These are phyloP conservation scores for Ditula angustiorana DNA, from an alignment of 2,888 invertebrate species.

Conservation along the genomic window DNA sequence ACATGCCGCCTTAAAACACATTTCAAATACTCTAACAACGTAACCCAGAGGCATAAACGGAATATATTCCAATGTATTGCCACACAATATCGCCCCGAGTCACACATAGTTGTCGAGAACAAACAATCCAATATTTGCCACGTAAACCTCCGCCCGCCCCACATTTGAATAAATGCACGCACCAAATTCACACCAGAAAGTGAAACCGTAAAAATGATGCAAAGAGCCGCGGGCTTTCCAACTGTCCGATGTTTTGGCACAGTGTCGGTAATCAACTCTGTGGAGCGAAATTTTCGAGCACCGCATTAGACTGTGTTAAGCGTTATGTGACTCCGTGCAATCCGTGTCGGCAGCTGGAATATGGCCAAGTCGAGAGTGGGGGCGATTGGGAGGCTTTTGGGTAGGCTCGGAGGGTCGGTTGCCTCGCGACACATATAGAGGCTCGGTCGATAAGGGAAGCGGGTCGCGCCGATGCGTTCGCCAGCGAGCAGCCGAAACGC, in stretches of 20 bases:
- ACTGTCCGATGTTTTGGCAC: conserved; percentile 37
- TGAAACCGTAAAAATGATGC: conserved; percentile 66
- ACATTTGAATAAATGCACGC: conserved; percentile 58
- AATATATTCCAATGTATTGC: conserved; percentile 21
- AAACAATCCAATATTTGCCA: conserved; percentile 44
- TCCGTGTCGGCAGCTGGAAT: conserved; percentile 61
- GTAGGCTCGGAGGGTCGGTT: conserved; percentile 56
- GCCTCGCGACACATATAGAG: conserved; percentile 77
- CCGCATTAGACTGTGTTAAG: conserved; percentile 38
- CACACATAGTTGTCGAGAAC: conserved; percentile 40
- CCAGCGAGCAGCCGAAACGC: conserved; percentile 56
- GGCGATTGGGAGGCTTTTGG: conserved; percentile 45
- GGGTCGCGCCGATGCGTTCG: conserved; percentile 74
- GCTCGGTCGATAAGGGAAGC: conserved; percentile 77
- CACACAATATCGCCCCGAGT: conserved; percentile 29
- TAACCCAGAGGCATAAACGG: conserved; percentile 19
- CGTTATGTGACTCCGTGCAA: conserved; percentile 39
- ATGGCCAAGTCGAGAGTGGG: conserved; percentile 50
- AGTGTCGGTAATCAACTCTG: conserved; percentile 47
- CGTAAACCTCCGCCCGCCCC: conserved; percentile 44
- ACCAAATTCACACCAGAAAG: conserved; percentile 56
- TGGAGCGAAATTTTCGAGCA: conserved; percentile 33
- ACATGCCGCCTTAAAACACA: not conserved
- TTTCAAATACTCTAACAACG: conserved; percentile 28
- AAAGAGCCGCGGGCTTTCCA: conserved; percentile 50